Evolutionary conservation across 2,113 vertebrate genomes (phyloP).

Genomic region (Python bivittatus): DNA sequence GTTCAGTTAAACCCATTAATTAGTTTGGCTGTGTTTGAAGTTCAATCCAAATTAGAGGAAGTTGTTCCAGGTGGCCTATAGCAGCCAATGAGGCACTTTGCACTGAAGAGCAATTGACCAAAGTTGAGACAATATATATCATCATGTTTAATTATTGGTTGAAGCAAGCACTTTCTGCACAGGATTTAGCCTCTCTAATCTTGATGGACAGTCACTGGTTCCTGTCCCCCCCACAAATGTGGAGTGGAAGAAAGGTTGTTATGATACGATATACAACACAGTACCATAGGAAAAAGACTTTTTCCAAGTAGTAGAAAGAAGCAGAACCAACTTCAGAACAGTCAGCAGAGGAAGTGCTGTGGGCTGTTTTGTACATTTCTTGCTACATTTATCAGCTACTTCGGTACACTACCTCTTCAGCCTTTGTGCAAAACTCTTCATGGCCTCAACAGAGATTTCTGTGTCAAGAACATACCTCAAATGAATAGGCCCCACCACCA

Average conservation of each 20-base stretch:
- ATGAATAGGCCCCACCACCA: not conserved
- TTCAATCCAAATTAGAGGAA: not conserved
- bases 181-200: not conserved
- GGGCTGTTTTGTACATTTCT: not conserved
- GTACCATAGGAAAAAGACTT: not conserved
- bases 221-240: not conserved
- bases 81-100: no score
- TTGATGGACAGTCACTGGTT: not conserved
- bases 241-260: not conserved
- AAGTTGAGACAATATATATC: not conserved
- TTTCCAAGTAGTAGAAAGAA: not conserved
- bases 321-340: not conserved
- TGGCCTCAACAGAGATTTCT: not conserved
- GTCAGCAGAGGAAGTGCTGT: not conserved
- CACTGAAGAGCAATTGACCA: no score
- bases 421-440: not conserved
- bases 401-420: not conserved
- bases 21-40: not conserved
- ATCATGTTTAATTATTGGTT: not conserved
- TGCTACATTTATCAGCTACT: not conserved
- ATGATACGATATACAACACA: not conserved
- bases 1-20: no score
- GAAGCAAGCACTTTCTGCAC: not conserved
- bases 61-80: not conserved
- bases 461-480: not conserved